phyloP scores from a whole-genome alignment of 2,113 vertebrate genomes.

The Calyptommatus sinebrachiatus region DNA sequence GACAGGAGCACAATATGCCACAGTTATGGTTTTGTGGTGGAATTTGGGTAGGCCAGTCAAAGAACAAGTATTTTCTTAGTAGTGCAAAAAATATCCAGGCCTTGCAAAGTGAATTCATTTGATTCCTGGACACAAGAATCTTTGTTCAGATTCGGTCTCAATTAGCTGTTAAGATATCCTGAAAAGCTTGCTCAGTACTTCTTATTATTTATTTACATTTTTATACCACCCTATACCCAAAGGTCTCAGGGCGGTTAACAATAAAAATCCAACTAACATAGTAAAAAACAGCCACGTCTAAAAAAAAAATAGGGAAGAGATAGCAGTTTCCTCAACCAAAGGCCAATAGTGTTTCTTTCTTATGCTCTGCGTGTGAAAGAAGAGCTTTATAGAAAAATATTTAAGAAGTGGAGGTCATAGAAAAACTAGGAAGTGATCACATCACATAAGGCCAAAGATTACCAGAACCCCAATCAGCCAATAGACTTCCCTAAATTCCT shows the following conservation, averaged over 20 bases:
- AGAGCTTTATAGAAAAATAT: neutral
- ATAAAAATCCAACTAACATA: no score
- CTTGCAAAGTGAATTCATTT: conserved; percentile 19
- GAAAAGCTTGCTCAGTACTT: neutral
- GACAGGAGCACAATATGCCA: conserved; percentile 6
- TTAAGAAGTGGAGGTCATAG: neutral
- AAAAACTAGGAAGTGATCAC: neutral
- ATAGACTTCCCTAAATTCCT: neutral
- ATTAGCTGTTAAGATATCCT: neutral
- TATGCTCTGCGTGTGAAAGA: neutral
- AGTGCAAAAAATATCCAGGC: neutral
- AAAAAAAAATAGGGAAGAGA: no score
- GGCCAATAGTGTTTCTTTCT: no score
- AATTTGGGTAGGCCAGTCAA: conserved; percentile 10
- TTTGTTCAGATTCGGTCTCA: conserved; percentile 13
- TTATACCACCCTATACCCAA: no score
- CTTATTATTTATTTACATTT: no score
- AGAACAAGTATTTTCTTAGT: conserved; percentile 22
- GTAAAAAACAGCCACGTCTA: no score
- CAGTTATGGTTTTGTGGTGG: neutral
- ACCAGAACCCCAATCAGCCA: neutral
- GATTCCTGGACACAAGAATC: conserved; percentile 17
- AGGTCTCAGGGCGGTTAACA: no score
- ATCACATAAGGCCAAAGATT: neutral
- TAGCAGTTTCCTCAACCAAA: no score